Evolutionary conservation across 2,888 invertebrate species (phyloP), one percentile per base, ranked within the genome.

Genomic region (Acronicta alni): DNA sequence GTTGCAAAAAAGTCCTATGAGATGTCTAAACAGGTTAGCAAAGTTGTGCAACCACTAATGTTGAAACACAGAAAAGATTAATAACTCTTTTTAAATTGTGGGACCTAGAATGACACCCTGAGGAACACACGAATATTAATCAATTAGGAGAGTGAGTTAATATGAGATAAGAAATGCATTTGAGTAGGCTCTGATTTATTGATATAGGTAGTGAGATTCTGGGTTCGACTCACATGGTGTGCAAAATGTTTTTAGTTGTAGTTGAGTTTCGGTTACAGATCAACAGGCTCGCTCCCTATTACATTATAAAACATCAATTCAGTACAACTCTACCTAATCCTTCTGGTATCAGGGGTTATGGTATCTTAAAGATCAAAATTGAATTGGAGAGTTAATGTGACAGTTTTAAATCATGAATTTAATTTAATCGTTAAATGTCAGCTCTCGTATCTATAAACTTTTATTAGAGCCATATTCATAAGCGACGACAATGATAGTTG

Each of bases 391-490:
- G 18, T 47, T 30, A 47, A 26, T 7, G 39, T 20, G 20, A 23
- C 7, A 23, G 23, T 20, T 5, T 20, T 20, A 20, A 20, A 20
- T 7, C 37, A 64, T 57, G 10, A 41, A 37, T 47, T 59, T 38
- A 59, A 48, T 58, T 63, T 45, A 42, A 16, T 58, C 39, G n/a
- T n/a, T n/a, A n/a, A 59, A 59, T 20, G 43, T 15, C 7, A 45
- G 32, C 23, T 47, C 32, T 41, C 30, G 23, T 47, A 16, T 18
- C 44, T 18, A 65, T 67, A 55, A 67, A 65, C 7, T 65, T 65
- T 67, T 67, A 65, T 49, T 53, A 38, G 39, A 23, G 26, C 18
- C 38, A 38, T 49, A 65, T 65, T 65, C 61, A 58, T 52, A 51
- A 17, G 38, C 54, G 38, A 60, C 60, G 54, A 60, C 47, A 65